Evolutionary conservation across 2,888 invertebrate genomes (phyloP).

Genomic region (Nephrotoma flavescens): DNA sequence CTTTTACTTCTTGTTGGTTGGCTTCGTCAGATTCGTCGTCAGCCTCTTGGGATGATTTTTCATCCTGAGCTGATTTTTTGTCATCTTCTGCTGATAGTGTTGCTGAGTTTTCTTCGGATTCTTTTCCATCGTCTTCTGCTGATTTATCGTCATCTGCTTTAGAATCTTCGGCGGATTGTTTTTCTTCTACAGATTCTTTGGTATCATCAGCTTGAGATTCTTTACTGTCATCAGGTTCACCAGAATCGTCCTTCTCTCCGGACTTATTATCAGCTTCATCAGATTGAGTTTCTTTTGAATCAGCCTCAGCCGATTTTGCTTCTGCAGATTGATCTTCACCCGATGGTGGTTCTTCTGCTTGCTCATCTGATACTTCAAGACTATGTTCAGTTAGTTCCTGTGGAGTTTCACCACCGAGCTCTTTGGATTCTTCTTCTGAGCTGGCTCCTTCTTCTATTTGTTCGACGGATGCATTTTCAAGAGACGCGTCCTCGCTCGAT

Average conservation of each 20-base stretch:
- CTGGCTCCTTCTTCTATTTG: not conserved
- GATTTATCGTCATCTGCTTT: conserved; percentile 17
- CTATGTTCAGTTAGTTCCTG: conserved; percentile 18
- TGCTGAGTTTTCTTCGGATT: conserved; percentile 13
- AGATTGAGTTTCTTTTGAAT: conserved; percentile 7
- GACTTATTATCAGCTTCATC: conserved; percentile 17
- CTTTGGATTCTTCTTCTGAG: conserved; percentile 24
- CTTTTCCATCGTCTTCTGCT: conserved; percentile 14
- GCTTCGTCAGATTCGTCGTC: conserved; percentile 16
- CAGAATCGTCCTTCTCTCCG: conserved; percentile 10
- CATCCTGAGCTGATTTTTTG: conserved; percentile 32
- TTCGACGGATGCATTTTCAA: conserved; percentile 6
- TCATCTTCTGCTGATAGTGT: conserved; percentile 13
- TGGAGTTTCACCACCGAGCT: conserved; percentile 30
- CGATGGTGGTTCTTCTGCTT: conserved; percentile 21
- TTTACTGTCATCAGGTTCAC: conserved; percentile 16
- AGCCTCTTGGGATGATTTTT: conserved; percentile 17
- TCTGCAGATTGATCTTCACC: conserved; percentile 17
- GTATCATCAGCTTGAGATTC: conserved; percentile 11
- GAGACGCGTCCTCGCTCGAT: not conserved
- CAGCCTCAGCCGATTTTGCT: conserved; percentile 13
- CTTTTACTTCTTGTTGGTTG: conserved; percentile 17
- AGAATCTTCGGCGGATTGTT: conserved; percentile 14
- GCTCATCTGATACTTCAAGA: conserved; percentile 15
- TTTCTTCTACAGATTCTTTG: conserved; percentile 14